A percentile compares a stretch with the other conserved stretches of the same genome.
Evolutionary conservation across 2,113 vertebrate species (phyloP).

Genomic region (Spea bombifrons): DNA sequence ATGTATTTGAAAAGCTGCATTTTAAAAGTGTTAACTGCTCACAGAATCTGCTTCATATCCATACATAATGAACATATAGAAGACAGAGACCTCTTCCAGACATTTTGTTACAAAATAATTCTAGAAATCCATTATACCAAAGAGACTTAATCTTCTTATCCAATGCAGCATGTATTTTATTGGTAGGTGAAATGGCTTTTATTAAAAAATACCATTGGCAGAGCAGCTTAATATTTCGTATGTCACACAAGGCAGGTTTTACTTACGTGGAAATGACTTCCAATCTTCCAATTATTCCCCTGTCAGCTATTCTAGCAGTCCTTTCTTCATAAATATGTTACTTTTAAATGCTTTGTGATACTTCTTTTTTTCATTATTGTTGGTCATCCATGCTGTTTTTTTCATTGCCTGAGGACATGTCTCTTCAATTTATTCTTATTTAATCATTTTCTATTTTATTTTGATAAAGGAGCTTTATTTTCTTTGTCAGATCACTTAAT

Average conservation of each 20-base stretch:
- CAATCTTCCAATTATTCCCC: constrained; percentile 41
- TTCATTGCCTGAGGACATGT: constrained; percentile 44
- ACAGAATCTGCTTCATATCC: neutral
- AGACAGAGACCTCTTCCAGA: neutral
- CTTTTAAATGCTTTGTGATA: constrained; percentile 47
- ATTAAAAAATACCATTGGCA: constrained; percentile 32
- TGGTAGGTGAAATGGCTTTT: constrained; percentile 23
- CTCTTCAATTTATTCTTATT: constrained; percentile 49
- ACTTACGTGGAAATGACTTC: constrained; percentile 38
- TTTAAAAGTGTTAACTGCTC: neutral
- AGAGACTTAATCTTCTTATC: constrained; percentile 23
- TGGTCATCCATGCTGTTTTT: constrained; percentile 45
- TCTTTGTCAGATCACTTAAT: constrained; percentile 49
- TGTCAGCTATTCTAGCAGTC: constrained; percentile 40
- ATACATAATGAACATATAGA: neutral
- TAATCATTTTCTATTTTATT: constrained; percentile 49
- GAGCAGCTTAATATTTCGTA: constrained; percentile 35
- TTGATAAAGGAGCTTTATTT: constrained; percentile 48
- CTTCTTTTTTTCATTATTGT: constrained; percentile 43
- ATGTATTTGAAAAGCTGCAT: no score
- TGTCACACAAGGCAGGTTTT: constrained; percentile 41
- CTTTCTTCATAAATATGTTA: constrained; percentile 45
- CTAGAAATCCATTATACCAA: constrained; percentile 3
- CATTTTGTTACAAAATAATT: constrained; percentile 10
- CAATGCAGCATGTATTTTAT: constrained; percentile 31